These are phyloP conservation scores for Siniperca knerii DNA, from an alignment of 2,113 vertebrate genomes.

Conservation along the genomic window DNA sequence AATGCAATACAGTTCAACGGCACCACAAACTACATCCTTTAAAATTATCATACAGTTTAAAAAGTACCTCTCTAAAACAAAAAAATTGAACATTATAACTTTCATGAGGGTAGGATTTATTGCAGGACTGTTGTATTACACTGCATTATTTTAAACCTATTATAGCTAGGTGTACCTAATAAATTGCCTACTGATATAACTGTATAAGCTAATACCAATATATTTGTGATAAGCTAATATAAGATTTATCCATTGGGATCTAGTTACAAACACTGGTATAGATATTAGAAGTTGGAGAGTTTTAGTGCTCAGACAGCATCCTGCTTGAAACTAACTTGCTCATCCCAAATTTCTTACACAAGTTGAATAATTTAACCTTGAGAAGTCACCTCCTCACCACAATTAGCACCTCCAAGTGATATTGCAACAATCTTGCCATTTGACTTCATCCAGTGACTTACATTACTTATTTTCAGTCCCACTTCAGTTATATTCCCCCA, in stretches of 20 bases:
- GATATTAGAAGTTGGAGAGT: background rate
- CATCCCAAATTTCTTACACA: background rate
- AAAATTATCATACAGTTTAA: background rate
- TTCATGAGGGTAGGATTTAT: too few species aligned
- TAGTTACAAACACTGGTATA: background rate
- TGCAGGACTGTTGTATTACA: too few species aligned
- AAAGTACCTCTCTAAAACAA: too few species aligned
- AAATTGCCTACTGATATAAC: background rate
- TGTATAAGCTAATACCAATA: background rate
- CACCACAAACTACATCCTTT: background rate
- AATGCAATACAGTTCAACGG: background rate
- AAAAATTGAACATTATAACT: too few species aligned
- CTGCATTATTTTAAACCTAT: background rate
- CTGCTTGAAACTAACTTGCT: background rate
- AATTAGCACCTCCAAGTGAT: background rate
- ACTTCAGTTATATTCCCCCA: background rate
- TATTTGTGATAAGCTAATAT: background rate
- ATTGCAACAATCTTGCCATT: background rate
- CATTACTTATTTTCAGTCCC: background rate
- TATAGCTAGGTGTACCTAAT: background rate
- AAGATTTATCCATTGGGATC: background rate
- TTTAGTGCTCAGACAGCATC: background rate
- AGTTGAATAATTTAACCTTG: background rate
- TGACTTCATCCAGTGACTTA: background rate
- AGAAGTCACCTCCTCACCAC: background rate